Conservation (phyloP, 2,888 invertebrate species). For the Meta bourneti region DNA sequence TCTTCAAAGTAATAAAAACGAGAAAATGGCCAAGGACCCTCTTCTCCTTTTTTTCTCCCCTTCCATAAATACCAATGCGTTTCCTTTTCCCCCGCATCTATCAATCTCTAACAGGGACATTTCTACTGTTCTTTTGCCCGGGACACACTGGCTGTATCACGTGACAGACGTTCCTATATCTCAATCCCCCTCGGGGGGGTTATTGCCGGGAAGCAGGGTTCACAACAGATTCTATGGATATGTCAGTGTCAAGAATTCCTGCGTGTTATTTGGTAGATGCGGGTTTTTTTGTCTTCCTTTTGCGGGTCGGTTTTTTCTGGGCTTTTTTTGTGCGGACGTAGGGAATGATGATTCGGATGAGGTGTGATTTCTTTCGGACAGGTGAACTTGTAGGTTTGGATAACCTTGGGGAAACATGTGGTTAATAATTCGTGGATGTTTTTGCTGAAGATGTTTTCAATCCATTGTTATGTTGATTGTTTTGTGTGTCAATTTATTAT, state of each 20-base stretch:
- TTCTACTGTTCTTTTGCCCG: background rate
- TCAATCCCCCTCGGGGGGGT: background rate
- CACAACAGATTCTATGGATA: background rate
- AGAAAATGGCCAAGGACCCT: background rate
- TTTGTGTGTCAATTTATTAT: no score
- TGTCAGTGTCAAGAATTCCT: background rate
- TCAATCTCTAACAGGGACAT: background rate
- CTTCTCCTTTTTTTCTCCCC: background rate
- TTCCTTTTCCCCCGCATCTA: background rate
- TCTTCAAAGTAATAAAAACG: background rate
- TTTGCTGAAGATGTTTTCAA: no score
- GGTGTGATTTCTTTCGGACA: no score
- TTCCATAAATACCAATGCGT: background rate
- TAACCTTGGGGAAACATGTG: no score
- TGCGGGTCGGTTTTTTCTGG: no score
- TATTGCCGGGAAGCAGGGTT: background rate
- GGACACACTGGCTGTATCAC: background rate
- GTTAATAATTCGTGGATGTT: no score
- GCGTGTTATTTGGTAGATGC: no score
- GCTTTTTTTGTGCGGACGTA: no score
- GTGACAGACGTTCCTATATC: background rate
- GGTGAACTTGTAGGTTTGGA: no score
- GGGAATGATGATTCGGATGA: no score
- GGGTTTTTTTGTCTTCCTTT: no score
- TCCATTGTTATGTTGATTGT: no score